Percentiles rank a stretch among this genome's conserved stretches.
phyloP scores from a whole-genome alignment of 2,113 vertebrate species.

The Epinephelus cyanopodus region DNA sequence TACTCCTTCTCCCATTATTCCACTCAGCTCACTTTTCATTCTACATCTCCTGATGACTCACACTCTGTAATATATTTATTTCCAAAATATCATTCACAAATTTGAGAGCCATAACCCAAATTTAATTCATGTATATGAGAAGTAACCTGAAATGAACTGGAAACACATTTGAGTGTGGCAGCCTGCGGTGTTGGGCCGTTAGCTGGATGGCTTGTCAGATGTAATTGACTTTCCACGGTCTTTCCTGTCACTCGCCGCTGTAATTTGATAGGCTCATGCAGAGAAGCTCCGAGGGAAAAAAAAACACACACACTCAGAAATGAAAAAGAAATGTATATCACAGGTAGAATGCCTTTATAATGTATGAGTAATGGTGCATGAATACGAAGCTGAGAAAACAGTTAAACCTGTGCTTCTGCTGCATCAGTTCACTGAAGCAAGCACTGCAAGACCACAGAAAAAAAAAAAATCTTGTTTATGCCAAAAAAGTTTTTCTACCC shows the following conservation, averaged over 20 bases:
- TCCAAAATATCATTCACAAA: slow-evolving; percentile 16
- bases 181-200: slow-evolving; percentile 40
- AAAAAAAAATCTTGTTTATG: neutral
- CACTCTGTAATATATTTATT: slow-evolving; percentile 15
- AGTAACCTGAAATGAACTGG: slow-evolving; percentile 48
- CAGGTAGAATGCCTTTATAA: slow-evolving; percentile 13
- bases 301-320: slow-evolving; percentile 1
- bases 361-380: slow-evolving; percentile 14
- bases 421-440: neutral
- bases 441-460: neutral
- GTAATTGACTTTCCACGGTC: slow-evolving; percentile 55
- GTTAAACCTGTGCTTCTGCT: neutral
- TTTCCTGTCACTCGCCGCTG: slow-evolving; percentile 39
- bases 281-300: slow-evolving; percentile 15
- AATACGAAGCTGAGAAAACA: neutral
- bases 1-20: neutral
- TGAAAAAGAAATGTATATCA: slow-evolving; percentile 16
- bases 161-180: slow-evolving; percentile 35
- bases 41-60: neutral
- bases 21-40: slow-evolving; percentile 17
- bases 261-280: slow-evolving; percentile 42
- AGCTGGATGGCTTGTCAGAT: slow-evolving; percentile 54
- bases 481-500: neutral
- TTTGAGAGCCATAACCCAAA: slow-evolving; percentile 19
- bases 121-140: slow-evolving; percentile 37